Base-by-base conservation (phyloP, 2,888 invertebrate species). In the Cancer borealis region DNA sequence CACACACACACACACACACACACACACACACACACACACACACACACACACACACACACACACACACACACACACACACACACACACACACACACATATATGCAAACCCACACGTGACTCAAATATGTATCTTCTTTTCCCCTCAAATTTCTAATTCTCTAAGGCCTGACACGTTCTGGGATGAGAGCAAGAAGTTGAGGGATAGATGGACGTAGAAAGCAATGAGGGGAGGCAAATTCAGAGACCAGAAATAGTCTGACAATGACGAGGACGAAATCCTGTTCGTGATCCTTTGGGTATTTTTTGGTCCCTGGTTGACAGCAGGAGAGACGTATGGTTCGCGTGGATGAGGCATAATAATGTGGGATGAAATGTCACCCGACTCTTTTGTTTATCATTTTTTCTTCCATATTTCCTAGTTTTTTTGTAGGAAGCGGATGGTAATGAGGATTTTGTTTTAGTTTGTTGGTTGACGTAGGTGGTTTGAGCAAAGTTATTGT, bases 21-120 rank as follows among this genome's bases (percentile, higher is more conserved):
- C 39, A 39, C 39, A 39, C 39, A 39, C 39, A 39, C 39, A 39
- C 39, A 39, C 39, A 54, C 30, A 84, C 8, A 88, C 88, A 88
- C 45, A 88, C 45, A 88, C 45, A 88, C 45, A 88, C 45, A 88
- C 88, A 88, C 45, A 88, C 88, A 88, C 45, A 88, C 39, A 88
- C 45, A 88, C 39, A 88, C 39, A 39, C 88, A 39, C 45, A 88
- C 88, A 88, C 88, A 88, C 88, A 88, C 88, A 88, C 88, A 88
- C 88, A 88, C 88, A 88, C 88, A 88, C 88, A 88, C 88, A 88
- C 88, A 88, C 88, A 88, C 88, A 39, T 45, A 88, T 45, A 88
- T 45, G 39, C 88, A 88, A 30, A 88, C 88, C 30, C 88, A 39
- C 88, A 88, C 88, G 30, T 30, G 8, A 88, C 88, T 39, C 88